These are phyloP conservation scores for Cosmopolites sordidus DNA, from an alignment of 2,888 invertebrate species.

Conservation along the genomic window DNA sequence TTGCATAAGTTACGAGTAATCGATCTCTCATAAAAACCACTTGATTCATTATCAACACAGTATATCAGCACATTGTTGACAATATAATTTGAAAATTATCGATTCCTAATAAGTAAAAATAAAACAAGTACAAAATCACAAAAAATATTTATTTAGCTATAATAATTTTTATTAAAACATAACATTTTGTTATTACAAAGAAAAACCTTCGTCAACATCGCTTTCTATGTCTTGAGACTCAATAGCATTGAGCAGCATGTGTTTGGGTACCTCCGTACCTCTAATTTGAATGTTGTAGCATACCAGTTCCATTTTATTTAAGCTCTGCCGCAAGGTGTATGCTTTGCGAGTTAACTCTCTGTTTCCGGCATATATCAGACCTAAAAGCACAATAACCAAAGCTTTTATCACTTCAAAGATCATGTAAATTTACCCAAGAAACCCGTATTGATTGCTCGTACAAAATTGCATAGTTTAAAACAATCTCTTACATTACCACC, in stretches of 20 bases:
- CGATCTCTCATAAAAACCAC: no score
- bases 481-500: constrained; percentile 71
- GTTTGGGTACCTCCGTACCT: constrained; percentile 68
- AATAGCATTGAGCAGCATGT: constrained; percentile 58
- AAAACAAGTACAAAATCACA: background rate
- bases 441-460: constrained; percentile 63
- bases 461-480: constrained; percentile 64
- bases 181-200: constrained; percentile 3
- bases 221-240: constrained; percentile 38
- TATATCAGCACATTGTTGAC: no score
- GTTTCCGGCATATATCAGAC: constrained; percentile 49
- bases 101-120: no score
- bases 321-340: constrained; percentile 66
- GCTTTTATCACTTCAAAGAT: no score
- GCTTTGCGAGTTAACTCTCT: constrained; percentile 69
- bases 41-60: no score
- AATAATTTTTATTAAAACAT: background rate
- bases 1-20: no score
- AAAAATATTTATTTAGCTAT: background rate
- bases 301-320: constrained; percentile 72
- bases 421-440: constrained; percentile 52
- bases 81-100: no score
- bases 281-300: constrained; percentile 42
- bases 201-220: constrained; percentile 45
- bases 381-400: constrained; percentile 38